Percentiles rank a stretch among this genome's conserved stretches.
Evolutionary conservation across 64 coral and sea anemone genomes (phyloP).

Genomic region (Hydrozoanthus tunicans): DNA sequence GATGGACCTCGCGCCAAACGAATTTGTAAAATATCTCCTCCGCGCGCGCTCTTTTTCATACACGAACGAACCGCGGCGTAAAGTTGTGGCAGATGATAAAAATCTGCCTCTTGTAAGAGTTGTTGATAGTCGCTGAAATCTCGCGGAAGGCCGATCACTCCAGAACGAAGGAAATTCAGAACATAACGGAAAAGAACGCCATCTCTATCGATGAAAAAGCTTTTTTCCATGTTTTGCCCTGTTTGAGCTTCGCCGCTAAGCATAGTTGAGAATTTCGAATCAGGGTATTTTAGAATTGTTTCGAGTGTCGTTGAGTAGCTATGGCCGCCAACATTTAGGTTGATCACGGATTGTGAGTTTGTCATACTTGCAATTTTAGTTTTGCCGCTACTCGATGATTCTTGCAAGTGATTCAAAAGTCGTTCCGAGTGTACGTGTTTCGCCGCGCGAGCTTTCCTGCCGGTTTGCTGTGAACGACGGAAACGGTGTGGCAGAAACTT

Average conservation of each 20-base stretch:
- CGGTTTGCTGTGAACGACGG: background rate
- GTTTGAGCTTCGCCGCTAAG: constrained; percentile 23
- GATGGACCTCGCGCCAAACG: constrained; percentile 34
- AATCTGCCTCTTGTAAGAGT: constrained; percentile 69
- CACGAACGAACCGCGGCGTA: constrained; percentile 32
- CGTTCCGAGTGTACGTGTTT: too few relatives aligned
- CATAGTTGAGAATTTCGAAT: constrained; percentile 50
- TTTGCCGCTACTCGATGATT: background rate
- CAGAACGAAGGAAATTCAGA: constrained; percentile 65
- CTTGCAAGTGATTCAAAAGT: background rate
- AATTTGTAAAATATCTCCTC: constrained; percentile 38
- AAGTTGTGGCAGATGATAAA: constrained; percentile 54
- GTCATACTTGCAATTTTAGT: background rate
- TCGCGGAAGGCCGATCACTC: constrained; percentile 32
- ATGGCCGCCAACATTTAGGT: constrained; percentile 56
- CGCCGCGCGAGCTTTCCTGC: too few relatives aligned
- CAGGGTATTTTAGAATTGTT: constrained; percentile 49
- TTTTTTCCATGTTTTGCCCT: constrained; percentile 15
- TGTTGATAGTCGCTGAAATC: constrained; percentile 56
- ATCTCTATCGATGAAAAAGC: constrained; percentile 70
- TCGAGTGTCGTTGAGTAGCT: constrained; percentile 42
- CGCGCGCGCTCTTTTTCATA: constrained; percentile 34
- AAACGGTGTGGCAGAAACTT: background rate
- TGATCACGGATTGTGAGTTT: constrained; percentile 18
- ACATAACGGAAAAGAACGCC: constrained; percentile 58